Percentiles rank a stretch among this genome's conserved stretches.
phyloP scores from a whole-genome alignment of 1,140 invertebrate species.

The Sitobion miscanthi region DNA sequence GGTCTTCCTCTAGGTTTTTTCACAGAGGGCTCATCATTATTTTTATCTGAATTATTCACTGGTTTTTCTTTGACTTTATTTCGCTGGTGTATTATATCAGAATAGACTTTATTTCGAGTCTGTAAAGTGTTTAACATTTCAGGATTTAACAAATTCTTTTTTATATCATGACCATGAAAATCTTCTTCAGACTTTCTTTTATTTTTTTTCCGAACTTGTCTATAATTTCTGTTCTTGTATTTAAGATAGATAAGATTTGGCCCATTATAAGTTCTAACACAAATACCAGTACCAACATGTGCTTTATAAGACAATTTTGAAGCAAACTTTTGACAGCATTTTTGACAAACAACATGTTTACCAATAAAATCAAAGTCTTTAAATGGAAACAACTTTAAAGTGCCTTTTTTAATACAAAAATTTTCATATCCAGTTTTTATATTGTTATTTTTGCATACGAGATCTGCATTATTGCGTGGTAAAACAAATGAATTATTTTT shows the following conservation, averaged over 20 bases:
- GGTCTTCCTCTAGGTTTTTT: constrained; percentile 54
- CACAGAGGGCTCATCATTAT: not conserved
- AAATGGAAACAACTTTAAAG: constrained; percentile 10
- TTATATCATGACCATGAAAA: not conserved
- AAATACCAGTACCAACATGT: constrained; percentile 41
- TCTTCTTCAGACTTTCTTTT: constrained; percentile 8
- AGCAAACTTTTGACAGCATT: constrained; percentile 49
- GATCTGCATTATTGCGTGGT: not conserved
- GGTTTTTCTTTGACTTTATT: constrained; percentile 31
- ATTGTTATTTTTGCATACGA: constrained; percentile 21
- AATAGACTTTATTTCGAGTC: constrained; percentile 51
- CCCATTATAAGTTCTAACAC: constrained; percentile 9
- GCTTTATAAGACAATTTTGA: constrained; percentile 49
- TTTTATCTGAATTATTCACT: not conserved
- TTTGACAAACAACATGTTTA: constrained; percentile 52
- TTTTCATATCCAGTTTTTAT: constrained; percentile 54
- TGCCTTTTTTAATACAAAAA: constrained; percentile 32
- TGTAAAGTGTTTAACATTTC: constrained; percentile 54
- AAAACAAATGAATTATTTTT: not conserved
- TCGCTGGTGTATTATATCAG: not conserved
- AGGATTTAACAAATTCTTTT: constrained; percentile 52
- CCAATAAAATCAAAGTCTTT: constrained; percentile 55
- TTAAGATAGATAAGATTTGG: constrained; percentile 40
- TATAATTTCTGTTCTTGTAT: constrained; percentile 22
- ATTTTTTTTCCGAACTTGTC: constrained; percentile 32